A percentile compares a stretch with the other conserved stretches of the same genome.
Conservation (phyloP, 64 coral and sea anemone genomes). For the Porites lutea region DNA sequence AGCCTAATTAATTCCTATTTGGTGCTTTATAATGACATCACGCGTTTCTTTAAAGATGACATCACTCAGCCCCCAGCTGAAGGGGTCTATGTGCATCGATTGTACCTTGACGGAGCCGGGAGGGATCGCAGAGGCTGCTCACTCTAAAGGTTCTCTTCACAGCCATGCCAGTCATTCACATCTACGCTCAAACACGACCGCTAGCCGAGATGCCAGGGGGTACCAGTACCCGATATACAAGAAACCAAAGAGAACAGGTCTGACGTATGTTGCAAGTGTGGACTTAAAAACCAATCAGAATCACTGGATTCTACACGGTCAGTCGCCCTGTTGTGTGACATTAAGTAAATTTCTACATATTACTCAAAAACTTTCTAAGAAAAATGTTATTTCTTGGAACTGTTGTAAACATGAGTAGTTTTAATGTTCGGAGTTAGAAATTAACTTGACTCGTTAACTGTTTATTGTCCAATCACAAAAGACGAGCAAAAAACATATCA, state of each 20-base stretch:
- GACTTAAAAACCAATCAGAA: conserved; percentile 99
- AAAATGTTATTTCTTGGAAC: background rate
- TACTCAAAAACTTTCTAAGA: background rate
- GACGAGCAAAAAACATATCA: too few relatives aligned
- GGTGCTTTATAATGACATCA: conserved; percentile 94
- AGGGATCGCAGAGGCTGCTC: conserved; percentile 91
- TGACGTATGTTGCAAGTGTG: conserved; percentile 93
- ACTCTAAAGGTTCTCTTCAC: conserved; percentile 90
- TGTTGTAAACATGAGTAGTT: background rate
- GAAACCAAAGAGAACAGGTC: conserved; percentile 89
- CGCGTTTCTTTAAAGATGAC: conserved; percentile 95
- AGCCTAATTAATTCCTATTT: background rate
- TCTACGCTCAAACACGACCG: conserved; percentile 95
- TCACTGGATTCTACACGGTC: conserved; percentile 95
- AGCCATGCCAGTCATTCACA: conserved; percentile 92
- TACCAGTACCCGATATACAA: conserved; percentile 98
- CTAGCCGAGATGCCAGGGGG: conserved; percentile 84
- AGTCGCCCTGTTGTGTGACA: conserved; percentile 93
- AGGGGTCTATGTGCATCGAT: conserved; percentile 92
- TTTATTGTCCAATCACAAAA: too few relatives aligned
- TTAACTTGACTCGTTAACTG: too few relatives aligned
- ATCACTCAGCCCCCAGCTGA: conserved; percentile 85
- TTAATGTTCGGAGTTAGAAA: background rate
- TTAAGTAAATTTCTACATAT: conserved; percentile 66
- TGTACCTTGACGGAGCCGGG: conserved; percentile 92